Conservation (phyloP, 1,140 invertebrate genomes). For the Gonioctena quinquepunctata region DNA sequence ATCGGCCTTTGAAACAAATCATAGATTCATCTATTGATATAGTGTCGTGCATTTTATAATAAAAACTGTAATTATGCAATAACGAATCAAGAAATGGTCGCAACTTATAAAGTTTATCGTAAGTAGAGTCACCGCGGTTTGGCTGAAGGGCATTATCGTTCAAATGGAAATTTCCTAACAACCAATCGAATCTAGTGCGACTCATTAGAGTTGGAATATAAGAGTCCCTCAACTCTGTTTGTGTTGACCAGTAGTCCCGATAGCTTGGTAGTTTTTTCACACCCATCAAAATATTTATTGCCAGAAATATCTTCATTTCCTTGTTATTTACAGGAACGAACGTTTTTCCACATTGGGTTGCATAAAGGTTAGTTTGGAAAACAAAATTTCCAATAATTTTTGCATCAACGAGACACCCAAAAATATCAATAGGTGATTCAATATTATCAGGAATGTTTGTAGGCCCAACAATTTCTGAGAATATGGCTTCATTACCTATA, state of each 20-base stretch:
- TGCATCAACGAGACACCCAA: too few relatives aligned
- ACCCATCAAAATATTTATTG: background rate
- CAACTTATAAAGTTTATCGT: constrained; percentile 46
- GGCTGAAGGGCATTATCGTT: constrained; percentile 20
- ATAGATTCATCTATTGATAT: constrained; percentile 48
- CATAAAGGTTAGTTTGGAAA: background rate
- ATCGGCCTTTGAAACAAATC: constrained; percentile 52
- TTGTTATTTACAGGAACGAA: background rate
- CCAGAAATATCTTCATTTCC: background rate
- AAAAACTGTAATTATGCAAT: background rate
- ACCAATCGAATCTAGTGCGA: constrained; percentile 19
- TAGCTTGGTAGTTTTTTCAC: background rate
- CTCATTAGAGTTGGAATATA: constrained; percentile 15
- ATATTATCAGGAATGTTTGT: too few relatives aligned
- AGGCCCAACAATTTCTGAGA: too few relatives aligned
- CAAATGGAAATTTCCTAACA: constrained; percentile 17
- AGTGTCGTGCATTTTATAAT: background rate
- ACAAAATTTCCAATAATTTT: background rate
- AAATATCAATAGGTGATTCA: too few relatives aligned
- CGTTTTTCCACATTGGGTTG: background rate
- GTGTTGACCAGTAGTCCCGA: constrained; percentile 17
- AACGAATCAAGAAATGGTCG: constrained; percentile 1
- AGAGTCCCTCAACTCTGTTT: constrained; percentile 6
- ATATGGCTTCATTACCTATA: too few relatives aligned
- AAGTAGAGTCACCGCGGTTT: constrained; percentile 16